These are phyloP conservation scores for Lithobates sylvaticus DNA, from an alignment of 2,797 vertebrate species.

Conservation along the genomic window DNA sequence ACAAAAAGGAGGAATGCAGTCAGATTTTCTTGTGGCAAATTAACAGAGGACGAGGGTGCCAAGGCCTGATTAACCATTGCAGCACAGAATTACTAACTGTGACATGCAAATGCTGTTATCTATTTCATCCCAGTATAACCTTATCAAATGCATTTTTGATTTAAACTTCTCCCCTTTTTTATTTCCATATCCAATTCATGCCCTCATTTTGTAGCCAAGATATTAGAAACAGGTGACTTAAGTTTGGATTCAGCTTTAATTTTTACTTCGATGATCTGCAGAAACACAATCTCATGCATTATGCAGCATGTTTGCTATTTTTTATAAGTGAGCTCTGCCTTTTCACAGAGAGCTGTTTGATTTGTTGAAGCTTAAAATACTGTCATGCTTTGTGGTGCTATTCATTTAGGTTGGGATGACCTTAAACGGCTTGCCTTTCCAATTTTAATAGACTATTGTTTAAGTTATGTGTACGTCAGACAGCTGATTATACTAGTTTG, in stretches of 20 bases:
- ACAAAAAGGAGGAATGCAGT: constrained; percentile 58
- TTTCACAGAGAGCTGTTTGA: neutral
- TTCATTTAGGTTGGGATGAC: constrained; percentile 29
- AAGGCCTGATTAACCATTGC: constrained; percentile 51
- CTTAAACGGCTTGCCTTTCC: constrained; percentile 31
- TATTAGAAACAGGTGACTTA: neutral
- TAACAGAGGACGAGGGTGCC: constrained; percentile 43
- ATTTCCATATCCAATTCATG: neutral
- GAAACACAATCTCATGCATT: neutral
- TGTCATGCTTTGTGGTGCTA: neutral
- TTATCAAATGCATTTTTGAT: neutral
- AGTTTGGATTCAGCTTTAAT: neutral
- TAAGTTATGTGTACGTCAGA: neutral
- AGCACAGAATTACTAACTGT: constrained; percentile 6
- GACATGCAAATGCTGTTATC: neutral
- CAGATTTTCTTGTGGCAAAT: constrained; percentile 59
- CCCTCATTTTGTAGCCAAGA: neutral
- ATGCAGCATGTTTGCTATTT: neutral
- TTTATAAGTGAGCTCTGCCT: neutral
- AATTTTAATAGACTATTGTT: constrained; percentile 44
- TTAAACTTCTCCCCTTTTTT: neutral
- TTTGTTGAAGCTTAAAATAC: neutral
- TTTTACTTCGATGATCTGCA: neutral
- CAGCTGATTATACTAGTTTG: constrained; percentile 31
- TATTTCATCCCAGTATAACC: neutral